Conservation (phyloP, 1,140 invertebrate species). For the Varroa destructor region DNA sequence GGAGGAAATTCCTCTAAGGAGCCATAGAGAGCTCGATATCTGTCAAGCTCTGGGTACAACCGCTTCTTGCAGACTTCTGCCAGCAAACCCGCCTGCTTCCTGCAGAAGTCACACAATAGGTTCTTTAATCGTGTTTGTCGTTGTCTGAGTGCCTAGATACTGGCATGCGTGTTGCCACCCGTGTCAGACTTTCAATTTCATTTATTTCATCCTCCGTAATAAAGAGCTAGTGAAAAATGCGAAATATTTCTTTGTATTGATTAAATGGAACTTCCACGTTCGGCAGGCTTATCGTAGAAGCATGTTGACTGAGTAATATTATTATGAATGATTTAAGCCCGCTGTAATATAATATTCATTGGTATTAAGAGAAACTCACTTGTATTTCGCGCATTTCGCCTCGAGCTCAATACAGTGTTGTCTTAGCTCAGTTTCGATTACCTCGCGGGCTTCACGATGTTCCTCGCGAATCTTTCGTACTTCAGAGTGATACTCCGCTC, state of each 20-base stretch:
- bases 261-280: too few species aligned
- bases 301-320: too few species aligned
- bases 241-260: too few species aligned
- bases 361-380: neutral
- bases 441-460: neutral
- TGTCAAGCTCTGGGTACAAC: conserved; percentile 8
- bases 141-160: too few species aligned
- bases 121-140: too few species aligned
- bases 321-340: too few species aligned
- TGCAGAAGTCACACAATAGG: neutral
- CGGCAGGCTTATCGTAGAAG: too few species aligned
- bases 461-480: conserved; percentile 2
- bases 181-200: neutral
- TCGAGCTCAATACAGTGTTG: neutral
- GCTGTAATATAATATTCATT: too few species aligned
- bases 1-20: conserved; percentile 7
- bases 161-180: too few species aligned
- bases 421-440: neutral
- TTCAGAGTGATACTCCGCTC: neutral
- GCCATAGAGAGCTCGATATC: neutral
- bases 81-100: conserved; percentile 4
- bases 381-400: conserved; percentile 11
- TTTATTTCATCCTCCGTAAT: neutral
- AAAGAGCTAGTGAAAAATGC: neutral
- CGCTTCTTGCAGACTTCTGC: neutral